Percentiles rank a stretch among this genome's conserved stretches.
phyloP scores from a whole-genome alignment of 2,113 vertebrate genomes.

The cat (Felis catus) region F.catus_Fca126_mat1.0 CM031417.1:36208001-36208500 shows the following conservation, averaged over 20 bases:
- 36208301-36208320: not conserved
- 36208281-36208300: not conserved
- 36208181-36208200: not conserved
- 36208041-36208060: not conserved
- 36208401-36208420: no score
- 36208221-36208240: not conserved
- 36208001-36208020: not conserved
- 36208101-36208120: conserved; percentile 17
- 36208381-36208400: no score
- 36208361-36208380: no score
- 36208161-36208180: not conserved
- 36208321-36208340: not conserved
- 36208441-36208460: no score
- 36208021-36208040: not conserved
- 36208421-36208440: no score
- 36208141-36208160: not conserved
- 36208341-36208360: not conserved
- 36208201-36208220: not conserved
- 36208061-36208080: not conserved
- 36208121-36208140: not conserved
- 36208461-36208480: no score
- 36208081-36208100: conserved; percentile 7
- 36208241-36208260: not conserved
- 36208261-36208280: not conserved
- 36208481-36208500: no score